phyloP scores from a whole-genome alignment of 2,888 invertebrate species.

The Drosophila barbarae region DNA sequence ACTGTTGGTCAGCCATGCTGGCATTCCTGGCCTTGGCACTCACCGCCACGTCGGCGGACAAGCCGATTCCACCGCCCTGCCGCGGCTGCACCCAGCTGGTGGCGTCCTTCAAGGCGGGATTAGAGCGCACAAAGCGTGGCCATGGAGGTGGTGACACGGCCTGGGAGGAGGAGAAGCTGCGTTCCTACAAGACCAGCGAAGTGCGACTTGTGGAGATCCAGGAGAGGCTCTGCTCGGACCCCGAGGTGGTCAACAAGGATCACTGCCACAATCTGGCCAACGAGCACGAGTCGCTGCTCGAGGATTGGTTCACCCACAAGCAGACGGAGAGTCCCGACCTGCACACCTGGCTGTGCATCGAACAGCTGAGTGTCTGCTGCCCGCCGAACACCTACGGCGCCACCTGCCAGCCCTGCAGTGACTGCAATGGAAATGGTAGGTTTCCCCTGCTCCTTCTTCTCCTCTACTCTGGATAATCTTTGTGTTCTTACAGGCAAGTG shows the following conservation, averaged over 20 bases:
- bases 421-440: slow-evolving; percentile 88
- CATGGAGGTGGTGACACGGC: slow-evolving; percentile 96
- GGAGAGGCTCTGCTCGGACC: slow-evolving; percentile 90
- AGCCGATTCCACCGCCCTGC: slow-evolving; percentile 34
- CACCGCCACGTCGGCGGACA: slow-evolving; percentile 17
- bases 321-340: slow-evolving; percentile 82
- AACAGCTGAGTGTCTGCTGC: slow-evolving; percentile 89
- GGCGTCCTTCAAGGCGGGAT: slow-evolving; percentile 88
- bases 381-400: slow-evolving; percentile 90
- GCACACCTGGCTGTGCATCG: slow-evolving; percentile 88
- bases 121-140: slow-evolving; percentile 90
- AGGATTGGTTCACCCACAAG: slow-evolving; percentile 93
- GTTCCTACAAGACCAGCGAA: slow-evolving; percentile 91
- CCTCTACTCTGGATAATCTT: too few relatives aligned
- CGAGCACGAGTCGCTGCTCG: slow-evolving; percentile 89
- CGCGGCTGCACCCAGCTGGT: slow-evolving; percentile 86
- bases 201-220: slow-evolving; percentile 94
- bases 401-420: slow-evolving; percentile 89
- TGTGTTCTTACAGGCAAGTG: slow-evolving; percentile 80
- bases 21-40: slow-evolving; percentile 7
- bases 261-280: slow-evolving; percentile 93
- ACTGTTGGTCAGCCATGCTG: slow-evolving; percentile 1
- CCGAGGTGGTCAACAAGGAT: slow-evolving; percentile 85
- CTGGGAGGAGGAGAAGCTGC: slow-evolving; percentile 94
- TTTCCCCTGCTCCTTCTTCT: too few relatives aligned